Evolutionary conservation across 2,888 invertebrate genomes (phyloP).

Genomic region (Mesorhabditis spiculigera): DNA sequence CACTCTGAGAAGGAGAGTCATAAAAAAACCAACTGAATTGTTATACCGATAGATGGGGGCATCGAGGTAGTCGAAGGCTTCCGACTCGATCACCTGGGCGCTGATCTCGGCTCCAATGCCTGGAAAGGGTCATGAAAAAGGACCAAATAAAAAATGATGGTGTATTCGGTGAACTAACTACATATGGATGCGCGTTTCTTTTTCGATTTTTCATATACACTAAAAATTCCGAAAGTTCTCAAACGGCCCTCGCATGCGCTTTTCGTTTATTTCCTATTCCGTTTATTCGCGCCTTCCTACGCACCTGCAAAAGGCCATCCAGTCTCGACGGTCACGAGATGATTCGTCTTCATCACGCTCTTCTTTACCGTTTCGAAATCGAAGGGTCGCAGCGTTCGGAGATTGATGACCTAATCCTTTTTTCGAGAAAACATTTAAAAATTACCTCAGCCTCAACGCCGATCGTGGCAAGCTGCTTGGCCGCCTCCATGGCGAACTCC

Average conservation of each 20-base stretch:
- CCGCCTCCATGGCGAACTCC: slow-evolving; percentile 79
- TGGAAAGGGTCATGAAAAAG: slow-evolving; percentile 9
- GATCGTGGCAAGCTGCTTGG: slow-evolving; percentile 76
- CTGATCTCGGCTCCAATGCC: slow-evolving; percentile 85
- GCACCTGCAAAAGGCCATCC: slow-evolving; percentile 82
- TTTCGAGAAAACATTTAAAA: neutral
- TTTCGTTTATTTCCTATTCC: too few relatives aligned
- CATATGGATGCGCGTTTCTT: too few relatives aligned
- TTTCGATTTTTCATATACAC: too few relatives aligned
- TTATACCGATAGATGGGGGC: slow-evolving; percentile 78
- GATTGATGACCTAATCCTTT: slow-evolving; percentile 74
- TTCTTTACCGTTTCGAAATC: slow-evolving; percentile 66
- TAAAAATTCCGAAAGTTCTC: too few relatives aligned
- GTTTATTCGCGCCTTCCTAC: too few relatives aligned
- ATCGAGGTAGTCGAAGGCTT: slow-evolving; percentile 87
- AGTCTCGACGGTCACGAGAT: slow-evolving; percentile 86
- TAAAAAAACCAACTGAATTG: neutral
- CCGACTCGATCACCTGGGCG: slow-evolving; percentile 80
- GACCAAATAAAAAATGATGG: too few relatives aligned
- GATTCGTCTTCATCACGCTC: slow-evolving; percentile 91
- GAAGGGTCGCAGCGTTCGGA: slow-evolving; percentile 84
- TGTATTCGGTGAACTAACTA: too few relatives aligned
- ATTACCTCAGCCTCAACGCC: slow-evolving; percentile 70
- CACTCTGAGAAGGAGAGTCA: slow-evolving; percentile 64
- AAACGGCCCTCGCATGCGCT: too few relatives aligned